Base-by-base conservation (phyloP, 2,888 invertebrate genomes). In the Palloptera scutellata region DNA sequence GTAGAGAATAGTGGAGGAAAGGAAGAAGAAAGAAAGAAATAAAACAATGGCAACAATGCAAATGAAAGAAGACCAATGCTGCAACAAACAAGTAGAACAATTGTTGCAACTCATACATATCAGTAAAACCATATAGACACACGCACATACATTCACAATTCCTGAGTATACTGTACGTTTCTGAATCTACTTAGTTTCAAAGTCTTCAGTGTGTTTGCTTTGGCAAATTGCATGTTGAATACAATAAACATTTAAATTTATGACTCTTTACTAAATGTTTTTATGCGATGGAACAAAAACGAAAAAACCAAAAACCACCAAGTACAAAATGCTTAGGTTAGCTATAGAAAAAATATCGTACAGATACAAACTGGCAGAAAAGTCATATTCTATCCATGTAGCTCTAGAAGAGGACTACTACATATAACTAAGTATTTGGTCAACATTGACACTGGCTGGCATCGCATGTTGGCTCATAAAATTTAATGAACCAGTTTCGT, bases 241-340 rank as follows among this genome's bases (percentile, higher is more conserved):
- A 74, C 74, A 74, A 76, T 73, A 73, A 76, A 75, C 74, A 76
- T 77, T 76, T 73, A 74, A 77, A 75, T 77, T 76, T 76, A 78
- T 73, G 72, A 75, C 74, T 73, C 64, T 30, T 30, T 30, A 30
- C 30, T 30, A 30, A 30, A 30, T 30, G 30, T 30, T 30, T 30
- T 4, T 30, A 30, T 30, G 30, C 30, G 6, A 2, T 30, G 30
- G 6, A 30, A 30, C 30, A 6, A 30, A 30, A 30, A 30, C 2
- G 6, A 30, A 2, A 30, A 30, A 30, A n/a, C n/a, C n/a, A 30
- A 30, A 30, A 30, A 30, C 2, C 30, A 30, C 30, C 30, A 30
- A 30, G 3, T 4, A 30, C 30, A 30, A 30, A 30, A 30, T 6
- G 30, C 30, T 30, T 30, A 30, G 6, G 3, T 30, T 30, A 30